Conservation (phyloP, 2,888 invertebrate genomes). For the Eueremaeus valkanovi region DNA sequence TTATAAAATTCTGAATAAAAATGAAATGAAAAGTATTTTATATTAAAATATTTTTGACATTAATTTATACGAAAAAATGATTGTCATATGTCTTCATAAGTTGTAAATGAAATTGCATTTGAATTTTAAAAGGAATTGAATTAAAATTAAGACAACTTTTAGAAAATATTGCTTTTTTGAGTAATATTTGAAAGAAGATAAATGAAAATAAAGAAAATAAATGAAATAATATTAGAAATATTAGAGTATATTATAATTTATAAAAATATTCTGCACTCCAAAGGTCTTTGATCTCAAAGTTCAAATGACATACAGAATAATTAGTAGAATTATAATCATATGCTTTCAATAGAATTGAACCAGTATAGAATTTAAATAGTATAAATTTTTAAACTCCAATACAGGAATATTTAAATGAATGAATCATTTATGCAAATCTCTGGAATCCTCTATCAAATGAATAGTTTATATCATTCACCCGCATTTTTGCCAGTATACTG, state of each 20-base stretch:
- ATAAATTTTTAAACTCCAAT: too few relatives aligned
- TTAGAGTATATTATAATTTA: too few relatives aligned
- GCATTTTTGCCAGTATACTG: too few relatives aligned
- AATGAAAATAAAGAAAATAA: too few relatives aligned
- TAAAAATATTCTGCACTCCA: neutral
- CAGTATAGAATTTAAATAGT: too few relatives aligned
- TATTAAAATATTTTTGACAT: neutral
- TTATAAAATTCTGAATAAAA: neutral
- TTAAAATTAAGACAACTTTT: neutral
- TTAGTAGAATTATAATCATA: neutral
- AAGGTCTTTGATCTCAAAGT: neutral
- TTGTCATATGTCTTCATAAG: constrained; percentile 14
- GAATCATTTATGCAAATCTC: constrained; percentile 7
- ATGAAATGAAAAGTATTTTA: constrained; percentile 3
- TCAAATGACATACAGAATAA: neutral
- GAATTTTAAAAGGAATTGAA: neutral
- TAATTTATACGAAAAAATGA: constrained; percentile 20
- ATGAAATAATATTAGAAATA: too few relatives aligned
- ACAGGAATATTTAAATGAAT: constrained; percentile 3
- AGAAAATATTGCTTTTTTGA: too few relatives aligned
- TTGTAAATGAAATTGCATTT: neutral
- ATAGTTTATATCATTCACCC: too few relatives aligned
- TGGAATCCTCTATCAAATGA: neutral
- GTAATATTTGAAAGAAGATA: too few relatives aligned
- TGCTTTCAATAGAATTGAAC: neutral